Evolutionary conservation across 2,888 invertebrate species (phyloP), one percentile per base, ranked within the genome.

Genomic region (Tipula unca): DNA sequence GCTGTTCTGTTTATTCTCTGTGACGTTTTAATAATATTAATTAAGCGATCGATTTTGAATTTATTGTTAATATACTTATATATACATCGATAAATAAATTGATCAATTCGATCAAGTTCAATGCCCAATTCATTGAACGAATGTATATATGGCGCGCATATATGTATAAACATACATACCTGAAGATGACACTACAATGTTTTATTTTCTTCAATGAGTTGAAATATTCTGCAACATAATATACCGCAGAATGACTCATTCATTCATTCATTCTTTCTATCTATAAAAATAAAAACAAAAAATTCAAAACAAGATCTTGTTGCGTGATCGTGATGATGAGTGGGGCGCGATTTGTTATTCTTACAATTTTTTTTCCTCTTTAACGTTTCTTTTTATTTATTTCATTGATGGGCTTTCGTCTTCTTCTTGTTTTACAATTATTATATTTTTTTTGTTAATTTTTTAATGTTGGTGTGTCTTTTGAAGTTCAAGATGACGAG

Each of bases 361-460:
- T 69, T 69, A 69, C 69, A 69, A 69, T 25, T 69, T 10, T 25
- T 69, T 69, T 69, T 8, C 69, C 69, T 69, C 25, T 69, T 69
- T 69, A 69, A 69, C 25, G 69, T 69, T 69, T 69, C 25, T 20
- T 69, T 20, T 25, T 69, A 69, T 69, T 69, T 69, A 69, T 69
- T 69, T 69, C 69, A 69, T 69, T 69, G 69, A 69, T 69, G 69
- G 69, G 69, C 69, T 69, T 69, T 69, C n/a, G n/a, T n/a, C 69
- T 69, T 69, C 69, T 69, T 69, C 69, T 69, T 69, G 69, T 25
- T 25, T 3, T 69, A n/a, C n/a, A n/a, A n/a, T 69, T 69, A 10
- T 20, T 48, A 3, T 48, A n/a, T 17, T 69, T 69, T 20, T 25
- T 54, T 17, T n/a, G n/a, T n/a, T n/a, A n/a, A n/a, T n/a, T 5